Evolutionary conservation across 2,888 invertebrate genomes (phyloP).

Genomic region (Erpobdella octoculata): DNA sequence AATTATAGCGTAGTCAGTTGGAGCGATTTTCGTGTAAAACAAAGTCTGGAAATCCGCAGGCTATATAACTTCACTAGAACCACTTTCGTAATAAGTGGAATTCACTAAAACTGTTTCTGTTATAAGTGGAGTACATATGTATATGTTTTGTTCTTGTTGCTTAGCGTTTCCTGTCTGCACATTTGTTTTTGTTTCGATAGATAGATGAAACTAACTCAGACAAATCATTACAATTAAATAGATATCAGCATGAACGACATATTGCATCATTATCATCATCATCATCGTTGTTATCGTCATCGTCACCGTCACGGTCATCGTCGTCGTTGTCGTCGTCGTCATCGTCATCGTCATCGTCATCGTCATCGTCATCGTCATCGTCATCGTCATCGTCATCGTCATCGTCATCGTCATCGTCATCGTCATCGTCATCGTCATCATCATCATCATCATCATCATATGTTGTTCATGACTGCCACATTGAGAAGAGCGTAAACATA

Average conservation of each 20-base stretch:
- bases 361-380: slow-evolving; percentile 23
- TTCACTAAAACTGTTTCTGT: no score
- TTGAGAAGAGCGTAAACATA: not conserved
- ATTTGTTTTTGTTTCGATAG: no score
- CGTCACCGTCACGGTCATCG: not conserved
- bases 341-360: slow-evolving; percentile 29
- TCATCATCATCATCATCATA: not conserved
- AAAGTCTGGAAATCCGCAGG: no score
- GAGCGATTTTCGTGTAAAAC: no score
- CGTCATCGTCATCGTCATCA: slow-evolving; percentile 1
- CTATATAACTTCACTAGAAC: no score
- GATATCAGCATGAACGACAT: not conserved
- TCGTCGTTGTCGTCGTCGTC: slow-evolving; percentile 24
- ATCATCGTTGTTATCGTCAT: not conserved
- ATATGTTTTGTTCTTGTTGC: no score
- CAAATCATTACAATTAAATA: not conserved
- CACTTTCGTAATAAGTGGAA: no score
- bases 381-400: slow-evolving; percentile 21
- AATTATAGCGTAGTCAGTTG: no score
- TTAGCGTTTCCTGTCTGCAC: no score
- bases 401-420: slow-evolving; percentile 17
- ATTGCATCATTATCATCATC: not conserved
- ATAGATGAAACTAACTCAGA: no score
- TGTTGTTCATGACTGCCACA: not conserved
- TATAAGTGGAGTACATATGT: no score